These are phyloP conservation scores for Pitangus sulphuratus DNA, from an alignment of 2,797 vertebrate species.

Conservation along the genomic window DNA sequence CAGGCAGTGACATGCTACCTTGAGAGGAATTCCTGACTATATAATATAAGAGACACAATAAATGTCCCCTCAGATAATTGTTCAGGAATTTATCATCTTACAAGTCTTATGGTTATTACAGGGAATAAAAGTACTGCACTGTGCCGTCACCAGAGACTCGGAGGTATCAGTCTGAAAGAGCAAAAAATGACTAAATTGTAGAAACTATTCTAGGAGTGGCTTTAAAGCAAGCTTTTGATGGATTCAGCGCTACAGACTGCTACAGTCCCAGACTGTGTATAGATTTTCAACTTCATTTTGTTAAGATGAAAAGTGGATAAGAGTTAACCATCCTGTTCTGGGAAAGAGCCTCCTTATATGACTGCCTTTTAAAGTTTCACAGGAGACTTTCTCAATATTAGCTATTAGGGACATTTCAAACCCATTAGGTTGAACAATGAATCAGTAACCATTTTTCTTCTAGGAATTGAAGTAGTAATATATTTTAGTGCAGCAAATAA, in stretches of 20 bases:
- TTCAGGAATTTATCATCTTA: not conserved
- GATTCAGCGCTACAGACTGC: not conserved
- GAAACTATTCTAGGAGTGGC: not conserved
- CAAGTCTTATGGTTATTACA: not conserved
- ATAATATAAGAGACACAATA: not conserved
- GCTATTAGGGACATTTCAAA: not conserved
- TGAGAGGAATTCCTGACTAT: not conserved
- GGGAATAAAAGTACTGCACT: not conserved
- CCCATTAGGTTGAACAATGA: not conserved
- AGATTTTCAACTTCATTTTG: not conserved
- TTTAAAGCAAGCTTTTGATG: not conserved
- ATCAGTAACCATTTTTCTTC: not conserved
- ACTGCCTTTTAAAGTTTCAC: not conserved
- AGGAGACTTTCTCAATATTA: not conserved
- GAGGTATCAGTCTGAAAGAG: not conserved
- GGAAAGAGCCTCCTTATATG: not conserved
- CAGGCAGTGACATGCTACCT: not conserved
- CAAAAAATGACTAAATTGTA: not conserved
- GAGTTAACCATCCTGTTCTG: not conserved
- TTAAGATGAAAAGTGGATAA: not conserved
- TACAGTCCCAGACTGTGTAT: not conserved
- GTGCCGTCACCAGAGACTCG: not conserved
- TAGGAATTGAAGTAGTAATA: not conserved
- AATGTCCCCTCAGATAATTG: not conserved
- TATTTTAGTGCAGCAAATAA: not conserved